Percentiles rank a stretch among this genome's conserved stretches.
Evolutionary conservation across 1,140 invertebrate species (phyloP).

Genomic region (Oryzaephilus surinamensis): DNA sequence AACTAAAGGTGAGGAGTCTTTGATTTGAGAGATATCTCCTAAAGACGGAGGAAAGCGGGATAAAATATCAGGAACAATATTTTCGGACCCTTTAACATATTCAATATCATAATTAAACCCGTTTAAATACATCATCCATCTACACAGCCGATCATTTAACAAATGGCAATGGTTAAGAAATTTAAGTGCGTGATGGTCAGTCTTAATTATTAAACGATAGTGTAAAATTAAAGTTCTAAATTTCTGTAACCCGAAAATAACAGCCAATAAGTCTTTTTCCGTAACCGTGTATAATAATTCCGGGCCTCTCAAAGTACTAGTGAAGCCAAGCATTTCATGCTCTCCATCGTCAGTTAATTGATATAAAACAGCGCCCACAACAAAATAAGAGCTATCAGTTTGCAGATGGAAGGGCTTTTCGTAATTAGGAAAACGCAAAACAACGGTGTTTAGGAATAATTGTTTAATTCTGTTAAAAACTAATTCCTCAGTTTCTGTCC

Average conservation of each 20-base stretch:
- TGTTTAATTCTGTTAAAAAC: slow-evolving; percentile 7
- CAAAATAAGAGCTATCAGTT: slow-evolving; percentile 22
- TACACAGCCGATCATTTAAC: slow-evolving; percentile 31
- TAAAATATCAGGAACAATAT: slow-evolving; percentile 22
- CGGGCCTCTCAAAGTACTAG: slow-evolving; percentile 14
- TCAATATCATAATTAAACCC: slow-evolving; percentile 34
- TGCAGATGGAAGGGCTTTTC: slow-evolving; percentile 21
- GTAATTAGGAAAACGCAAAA: slow-evolving; percentile 21
- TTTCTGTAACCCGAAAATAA: slow-evolving; percentile 29
- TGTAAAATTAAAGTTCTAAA: slow-evolving; percentile 25
- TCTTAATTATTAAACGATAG: slow-evolving; percentile 24
- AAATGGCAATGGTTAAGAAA: slow-evolving; percentile 36
- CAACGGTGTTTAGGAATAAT: slow-evolving; percentile 17
- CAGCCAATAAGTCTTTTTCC: slow-evolving; percentile 30
- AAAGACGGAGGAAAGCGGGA: slow-evolving; percentile 15
- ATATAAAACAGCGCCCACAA: slow-evolving; percentile 18
- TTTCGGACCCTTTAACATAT: slow-evolving; percentile 22
- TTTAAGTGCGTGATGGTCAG: slow-evolving; percentile 38
- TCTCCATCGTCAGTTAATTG: slow-evolving; percentile 13
- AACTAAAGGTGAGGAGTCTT: too few species aligned
- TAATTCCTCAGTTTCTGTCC: background rate
- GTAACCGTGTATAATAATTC: slow-evolving; percentile 25
- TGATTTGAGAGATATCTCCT: too few species aligned
- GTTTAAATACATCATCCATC: slow-evolving; percentile 36
- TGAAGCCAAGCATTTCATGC: slow-evolving; percentile 14